phyloP scores from a whole-genome alignment of 1,140 invertebrate species.

The Drosophila pseudoananassae region DNA sequence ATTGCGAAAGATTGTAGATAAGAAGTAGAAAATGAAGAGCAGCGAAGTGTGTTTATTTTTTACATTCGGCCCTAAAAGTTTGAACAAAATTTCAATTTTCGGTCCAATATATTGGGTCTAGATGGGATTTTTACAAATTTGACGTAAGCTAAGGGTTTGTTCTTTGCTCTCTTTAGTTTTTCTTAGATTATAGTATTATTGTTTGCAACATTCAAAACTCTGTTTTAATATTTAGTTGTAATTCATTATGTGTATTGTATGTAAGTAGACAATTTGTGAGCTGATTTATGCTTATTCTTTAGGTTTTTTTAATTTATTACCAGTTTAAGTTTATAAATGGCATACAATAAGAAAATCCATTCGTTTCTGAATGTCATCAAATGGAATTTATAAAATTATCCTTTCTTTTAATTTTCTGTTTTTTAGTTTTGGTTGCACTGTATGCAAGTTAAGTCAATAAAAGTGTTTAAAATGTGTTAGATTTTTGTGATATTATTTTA shows the following conservation, averaged over 20 bases:
- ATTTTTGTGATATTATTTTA: slow-evolving; percentile 81
- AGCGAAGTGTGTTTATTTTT: slow-evolving; percentile 67
- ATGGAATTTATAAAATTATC: slow-evolving; percentile 3
- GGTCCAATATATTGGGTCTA: slow-evolving; percentile 4
- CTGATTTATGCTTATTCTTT: slow-evolving; percentile 11
- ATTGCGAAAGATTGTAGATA: slow-evolving; percentile 33
- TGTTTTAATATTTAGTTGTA: slow-evolving; percentile 8
- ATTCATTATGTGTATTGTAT: slow-evolving; percentile 22
- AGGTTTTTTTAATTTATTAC: slow-evolving; percentile 3
- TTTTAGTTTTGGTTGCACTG: slow-evolving; percentile 29
- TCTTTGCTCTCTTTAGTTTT: slow-evolving; percentile 28
- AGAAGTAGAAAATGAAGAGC: slow-evolving; percentile 20
- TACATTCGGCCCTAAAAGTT: slow-evolving; percentile 49
- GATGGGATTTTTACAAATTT: slow-evolving; percentile 13
- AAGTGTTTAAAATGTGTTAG: slow-evolving; percentile 52
- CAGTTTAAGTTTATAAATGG: neutral
- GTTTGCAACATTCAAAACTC: slow-evolving; percentile 2
- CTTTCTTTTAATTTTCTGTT: slow-evolving; percentile 24
- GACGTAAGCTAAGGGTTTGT: slow-evolving; percentile 29
- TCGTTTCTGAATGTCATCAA: slow-evolving; percentile 26
- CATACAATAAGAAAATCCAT: neutral
- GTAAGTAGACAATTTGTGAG: slow-evolving; percentile 36
- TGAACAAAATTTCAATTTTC: neutral
- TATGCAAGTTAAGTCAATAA: slow-evolving; percentile 34
- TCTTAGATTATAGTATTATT: slow-evolving; percentile 11